Evolutionary conservation across 2,797 vertebrate genomes (phyloP).

Genomic region (Perodicticus potto): DNA sequence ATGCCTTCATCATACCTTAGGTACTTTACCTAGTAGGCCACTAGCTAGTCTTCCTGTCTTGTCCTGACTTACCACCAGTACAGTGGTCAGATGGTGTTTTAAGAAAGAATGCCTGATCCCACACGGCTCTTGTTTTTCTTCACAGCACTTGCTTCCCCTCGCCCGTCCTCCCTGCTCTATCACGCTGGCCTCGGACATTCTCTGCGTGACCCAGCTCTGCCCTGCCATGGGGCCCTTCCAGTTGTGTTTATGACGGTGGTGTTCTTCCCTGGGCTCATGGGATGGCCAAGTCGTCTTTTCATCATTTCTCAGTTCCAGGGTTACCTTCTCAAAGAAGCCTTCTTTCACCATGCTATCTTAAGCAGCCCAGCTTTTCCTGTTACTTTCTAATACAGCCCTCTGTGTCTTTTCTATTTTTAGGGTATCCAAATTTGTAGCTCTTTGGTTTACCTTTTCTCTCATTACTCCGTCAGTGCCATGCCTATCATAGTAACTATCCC

Average conservation of each 20-base stretch:
- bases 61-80: neutral
- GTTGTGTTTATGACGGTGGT: neutral
- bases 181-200: neutral
- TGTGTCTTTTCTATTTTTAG: neutral
- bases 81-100: neutral
- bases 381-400: neutral
- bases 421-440: neutral
- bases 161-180: fast-evolving
- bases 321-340: neutral
- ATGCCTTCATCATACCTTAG: too few species aligned
- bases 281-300: neutral
- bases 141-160: too few species aligned
- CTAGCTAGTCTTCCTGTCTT: neutral
- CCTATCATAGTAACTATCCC: neutral
- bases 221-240: neutral
- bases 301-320: neutral
- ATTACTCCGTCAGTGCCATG: neutral
- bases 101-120: neutral
- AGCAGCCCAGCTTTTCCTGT: too few species aligned
- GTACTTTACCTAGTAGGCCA: neutral
- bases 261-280: neutral
- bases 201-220: neutral
- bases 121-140: too few species aligned
- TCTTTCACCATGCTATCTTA: neutral
- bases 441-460: neutral